These are phyloP conservation scores for Crocodylus rhombifer DNA, from an alignment of 2,797 vertebrate species.

Conservation along the genomic window DNA sequence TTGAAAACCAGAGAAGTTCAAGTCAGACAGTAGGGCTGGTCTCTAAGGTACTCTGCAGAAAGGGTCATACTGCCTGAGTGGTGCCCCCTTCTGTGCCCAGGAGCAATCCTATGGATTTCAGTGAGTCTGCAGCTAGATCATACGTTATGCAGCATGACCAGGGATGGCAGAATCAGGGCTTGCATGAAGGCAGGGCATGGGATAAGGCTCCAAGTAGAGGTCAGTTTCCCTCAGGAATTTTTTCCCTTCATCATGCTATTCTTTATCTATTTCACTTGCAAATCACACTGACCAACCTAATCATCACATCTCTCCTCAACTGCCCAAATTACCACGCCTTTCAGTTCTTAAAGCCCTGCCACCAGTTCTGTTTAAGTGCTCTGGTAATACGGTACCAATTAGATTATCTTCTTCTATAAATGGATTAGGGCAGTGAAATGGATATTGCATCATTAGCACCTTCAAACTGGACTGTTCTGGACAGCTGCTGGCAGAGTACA, in stretches of 20 bases:
- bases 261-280: constrained; percentile 39
- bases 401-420: constrained; percentile 71
- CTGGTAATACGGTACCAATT: constrained; percentile 73
- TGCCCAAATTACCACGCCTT: constrained; percentile 37
- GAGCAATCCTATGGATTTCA: background rate
- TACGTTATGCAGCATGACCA: background rate
- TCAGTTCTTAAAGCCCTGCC: constrained; percentile 13
- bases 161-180: background rate
- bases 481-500: constrained; percentile 47
- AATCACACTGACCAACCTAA: constrained; percentile 39
- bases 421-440: constrained; percentile 66
- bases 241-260: constrained; percentile 36
- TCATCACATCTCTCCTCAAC: constrained; percentile 48
- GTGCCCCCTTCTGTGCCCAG: background rate
- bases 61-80: no score
- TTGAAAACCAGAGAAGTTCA: no score
- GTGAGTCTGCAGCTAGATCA: background rate
- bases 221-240: constrained; percentile 6
- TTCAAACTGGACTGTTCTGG: background rate
- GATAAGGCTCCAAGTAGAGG: background rate
- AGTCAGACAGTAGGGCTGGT: no score
- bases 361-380: constrained; percentile 58
- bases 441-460: constrained; percentile 61
- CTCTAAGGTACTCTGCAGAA: no score
- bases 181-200: no score